phyloP scores from a whole-genome alignment of 2,888 invertebrate genomes.

The Agrotis puta region DNA sequence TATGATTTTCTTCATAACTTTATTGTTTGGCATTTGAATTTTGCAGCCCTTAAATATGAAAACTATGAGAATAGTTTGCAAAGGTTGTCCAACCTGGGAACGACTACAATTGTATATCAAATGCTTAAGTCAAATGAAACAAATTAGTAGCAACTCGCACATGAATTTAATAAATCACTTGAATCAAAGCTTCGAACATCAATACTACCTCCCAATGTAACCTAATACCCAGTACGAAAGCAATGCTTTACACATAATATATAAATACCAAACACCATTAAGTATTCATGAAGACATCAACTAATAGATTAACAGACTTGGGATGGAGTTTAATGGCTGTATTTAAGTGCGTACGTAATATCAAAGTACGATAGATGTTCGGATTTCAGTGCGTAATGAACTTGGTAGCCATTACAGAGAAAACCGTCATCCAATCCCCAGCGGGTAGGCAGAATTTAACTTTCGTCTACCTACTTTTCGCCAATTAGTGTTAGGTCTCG shows the following conservation, averaged over 20 bases:
- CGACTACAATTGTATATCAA: background rate
- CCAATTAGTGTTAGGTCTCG: slow-evolving; percentile 44
- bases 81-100: background rate
- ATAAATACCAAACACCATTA: slow-evolving; percentile 57
- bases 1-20: slow-evolving; percentile 5
- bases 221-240: slow-evolving; percentile 25
- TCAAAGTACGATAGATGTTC: slow-evolving; percentile 59
- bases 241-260: slow-evolving; percentile 43
- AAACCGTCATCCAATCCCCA: slow-evolving; percentile 46
- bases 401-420: slow-evolving; percentile 46
- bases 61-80: too few species aligned
- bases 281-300: slow-evolving; percentile 64
- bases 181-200: background rate
- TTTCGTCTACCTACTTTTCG: slow-evolving; percentile 45
- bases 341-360: slow-evolving; percentile 59
- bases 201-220: slow-evolving; percentile 6
- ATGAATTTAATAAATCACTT: background rate
- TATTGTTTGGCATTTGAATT: background rate
- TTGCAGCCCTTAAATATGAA: too few species aligned
- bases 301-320: slow-evolving; percentile 63
- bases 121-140: background rate
- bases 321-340: slow-evolving; percentile 54
- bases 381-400: slow-evolving; percentile 57
- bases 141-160: background rate
- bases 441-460: slow-evolving; percentile 38